Evolutionary conservation across 2,113 vertebrate species (phyloP).

Genomic region (Tupaia tana): DNA sequence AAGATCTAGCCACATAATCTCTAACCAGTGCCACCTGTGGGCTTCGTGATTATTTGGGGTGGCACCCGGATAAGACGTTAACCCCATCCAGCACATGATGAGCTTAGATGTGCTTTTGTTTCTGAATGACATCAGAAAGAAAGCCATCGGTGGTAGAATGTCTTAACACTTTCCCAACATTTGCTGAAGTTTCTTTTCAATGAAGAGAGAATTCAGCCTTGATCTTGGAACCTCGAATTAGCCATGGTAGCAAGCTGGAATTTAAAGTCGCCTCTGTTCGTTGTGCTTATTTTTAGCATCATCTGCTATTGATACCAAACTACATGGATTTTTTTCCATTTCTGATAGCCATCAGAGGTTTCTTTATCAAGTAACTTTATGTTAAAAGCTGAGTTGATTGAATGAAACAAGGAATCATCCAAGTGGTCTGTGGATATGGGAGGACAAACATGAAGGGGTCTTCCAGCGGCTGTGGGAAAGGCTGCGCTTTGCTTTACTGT

Average conservation of each 20-base stretch:
- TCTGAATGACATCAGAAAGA: not conserved
- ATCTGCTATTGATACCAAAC: not conserved
- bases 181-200: not conserved
- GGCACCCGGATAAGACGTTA: rapidly evolving
- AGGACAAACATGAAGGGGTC: not conserved
- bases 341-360: not conserved
- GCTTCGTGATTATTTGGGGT: not conserved
- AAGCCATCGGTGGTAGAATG: not conserved
- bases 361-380: constrained; percentile 10
- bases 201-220: not conserved
- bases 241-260: no score
- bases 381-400: not conserved
- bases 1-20: not conserved
- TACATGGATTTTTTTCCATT: not conserved
- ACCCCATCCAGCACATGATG: rapidly evolving
- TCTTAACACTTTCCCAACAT: not conserved
- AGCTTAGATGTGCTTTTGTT: not conserved
- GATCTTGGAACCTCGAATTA: not conserved
- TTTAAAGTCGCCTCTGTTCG: not conserved
- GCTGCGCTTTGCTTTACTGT: not conserved
- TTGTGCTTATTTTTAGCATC: not conserved
- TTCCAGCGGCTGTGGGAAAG: not conserved
- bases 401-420: not conserved
- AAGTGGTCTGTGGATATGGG: rapidly evolving
- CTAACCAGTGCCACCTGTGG: not conserved